These are phyloP conservation scores for Cantharis nigra DNA, from an alignment of 2,888 invertebrate species.

Conservation along the genomic window DNA sequence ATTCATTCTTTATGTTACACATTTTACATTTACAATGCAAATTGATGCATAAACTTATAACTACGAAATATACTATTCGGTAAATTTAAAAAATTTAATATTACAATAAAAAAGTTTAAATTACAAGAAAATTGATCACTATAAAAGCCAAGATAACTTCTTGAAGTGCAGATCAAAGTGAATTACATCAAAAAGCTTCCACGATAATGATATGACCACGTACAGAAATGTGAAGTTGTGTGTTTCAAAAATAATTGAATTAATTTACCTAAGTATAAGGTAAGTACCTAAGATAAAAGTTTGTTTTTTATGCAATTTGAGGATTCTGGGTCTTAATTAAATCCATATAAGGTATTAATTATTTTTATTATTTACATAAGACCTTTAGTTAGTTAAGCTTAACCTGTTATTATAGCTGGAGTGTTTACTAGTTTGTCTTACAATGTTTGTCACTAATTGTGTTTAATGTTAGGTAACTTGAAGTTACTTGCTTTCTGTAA, in stretches of 20 bases:
- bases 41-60: conserved; percentile 7
- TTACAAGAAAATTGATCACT: not conserved
- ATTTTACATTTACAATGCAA: conserved; percentile 4
- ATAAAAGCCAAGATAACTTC: not conserved
- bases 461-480: conserved; percentile 8
- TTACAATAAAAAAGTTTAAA: not conserved
- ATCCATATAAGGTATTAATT: not conserved
- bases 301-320: not conserved
- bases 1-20: not conserved
- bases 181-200: not conserved
- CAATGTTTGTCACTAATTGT: conserved; percentile 11
- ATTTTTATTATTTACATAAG: not conserved
- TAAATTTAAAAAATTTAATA: not conserved
- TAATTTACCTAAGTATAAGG: not conserved
- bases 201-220: not conserved
- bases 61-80: not conserved
- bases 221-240: not conserved
- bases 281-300: not conserved
- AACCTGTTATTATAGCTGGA: not conserved
- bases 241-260: not conserved
- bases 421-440: not conserved
- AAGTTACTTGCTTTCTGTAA: conserved; percentile 3
- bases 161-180: not conserved
- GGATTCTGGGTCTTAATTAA: not conserved
- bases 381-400: not conserved